Evolutionary conservation across 2,888 invertebrate genomes (phyloP), one percentile per base, ranked within the genome.

Genomic region (Metalampra italica): DNA sequence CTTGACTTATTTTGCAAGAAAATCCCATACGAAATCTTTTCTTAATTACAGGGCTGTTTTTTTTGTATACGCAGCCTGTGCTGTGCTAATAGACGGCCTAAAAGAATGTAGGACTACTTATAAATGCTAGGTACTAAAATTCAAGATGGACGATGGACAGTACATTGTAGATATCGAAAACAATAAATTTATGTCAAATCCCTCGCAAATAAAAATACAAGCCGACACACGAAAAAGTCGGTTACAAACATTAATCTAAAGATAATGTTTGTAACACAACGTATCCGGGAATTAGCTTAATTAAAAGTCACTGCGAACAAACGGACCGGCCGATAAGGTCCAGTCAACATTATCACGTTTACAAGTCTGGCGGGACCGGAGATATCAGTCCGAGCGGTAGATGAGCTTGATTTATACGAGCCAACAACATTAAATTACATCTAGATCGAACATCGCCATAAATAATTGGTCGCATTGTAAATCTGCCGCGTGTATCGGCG

Each of bases 341-440:
- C 60, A 59, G 56, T 59, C 56, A 60, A 68, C 65, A 78, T 78
- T 76, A 79, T 82, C 78, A 64, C 75, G 75, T 75, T 74, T 66
- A 70, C 78, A 75, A 76, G 74, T 72, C 66, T 62, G 64, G 57
- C 60, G 63, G 68, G 65, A 69, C 72, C 71, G 68, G 68, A 69
- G 80, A 82, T 79, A 80, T 39, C 39, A 68, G 70, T 60, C 59
- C 61, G 64, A 67, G 64, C 62, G 60, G 64, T 66, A 75, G 88
- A 85, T 80, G 87, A 80, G 73, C 76, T 78, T 87, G 87, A 89
- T 88, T 88, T 89, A 88, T 81, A 76, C 66, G 61, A 66, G 71
- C 75, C 77, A 77, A 80, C 85, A 83, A 82, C 86, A 85, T 85
- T 89, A 88, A 88, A 89, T 88, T 86, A 87, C 83, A 86, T 86